Conservation (phyloP, 2,888 invertebrate genomes). For the Folsomia candida region DNA sequence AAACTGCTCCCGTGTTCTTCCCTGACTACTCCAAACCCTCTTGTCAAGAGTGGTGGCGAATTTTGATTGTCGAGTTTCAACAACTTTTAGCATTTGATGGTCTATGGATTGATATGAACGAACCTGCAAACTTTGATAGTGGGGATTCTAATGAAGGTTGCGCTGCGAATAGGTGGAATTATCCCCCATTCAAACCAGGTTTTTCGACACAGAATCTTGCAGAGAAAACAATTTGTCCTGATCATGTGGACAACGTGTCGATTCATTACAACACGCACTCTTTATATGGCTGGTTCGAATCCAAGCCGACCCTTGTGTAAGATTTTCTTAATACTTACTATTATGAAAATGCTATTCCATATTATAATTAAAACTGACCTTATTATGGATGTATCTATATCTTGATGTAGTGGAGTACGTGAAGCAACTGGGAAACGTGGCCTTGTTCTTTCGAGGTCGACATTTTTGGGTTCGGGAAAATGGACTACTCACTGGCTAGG, state of each 20-base stretch:
- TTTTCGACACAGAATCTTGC: slow-evolving; percentile 39
- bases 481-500: slow-evolving; percentile 73
- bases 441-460: slow-evolving; percentile 73
- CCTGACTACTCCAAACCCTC: slow-evolving; percentile 47
- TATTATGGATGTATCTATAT: too few relatives aligned
- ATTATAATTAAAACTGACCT: too few relatives aligned
- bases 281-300: slow-evolving; percentile 51
- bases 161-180: slow-evolving; percentile 60
- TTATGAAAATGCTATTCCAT: too few relatives aligned
- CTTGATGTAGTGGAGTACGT: neutral
- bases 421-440: slow-evolving; percentile 57
- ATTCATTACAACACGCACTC: slow-evolving; percentile 53
- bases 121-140: slow-evolving; percentile 75
- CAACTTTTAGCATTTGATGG: slow-evolving; percentile 44
- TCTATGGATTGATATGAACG: slow-evolving; percentile 69
- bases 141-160: slow-evolving; percentile 62
- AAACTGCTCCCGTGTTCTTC: slow-evolving; percentile 35
- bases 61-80: slow-evolving; percentile 41
- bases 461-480: slow-evolving; percentile 71
- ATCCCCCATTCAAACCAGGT: slow-evolving; percentile 67
- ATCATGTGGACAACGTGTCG: slow-evolving; percentile 15
- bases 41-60: slow-evolving; percentile 45
- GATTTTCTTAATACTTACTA: too few relatives aligned
- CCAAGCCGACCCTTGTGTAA: slow-evolving; percentile 43
- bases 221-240: slow-evolving; percentile 22